phyloP scores from a whole-genome alignment of 1,140 invertebrate genomes.

The Micrasema longulum region DNA sequence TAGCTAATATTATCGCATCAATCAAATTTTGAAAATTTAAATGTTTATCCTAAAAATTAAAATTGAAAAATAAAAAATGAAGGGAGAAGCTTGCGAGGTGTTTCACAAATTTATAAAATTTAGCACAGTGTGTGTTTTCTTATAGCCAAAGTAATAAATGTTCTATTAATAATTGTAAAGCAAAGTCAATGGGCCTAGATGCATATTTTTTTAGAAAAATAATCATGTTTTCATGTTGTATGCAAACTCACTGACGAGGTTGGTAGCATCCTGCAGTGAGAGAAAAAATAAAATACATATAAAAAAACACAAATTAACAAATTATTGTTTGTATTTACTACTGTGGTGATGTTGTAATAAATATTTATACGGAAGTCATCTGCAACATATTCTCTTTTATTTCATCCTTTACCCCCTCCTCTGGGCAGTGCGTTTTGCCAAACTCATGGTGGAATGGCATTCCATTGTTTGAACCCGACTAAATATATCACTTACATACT shows the following conservation, averaged over 20 bases:
- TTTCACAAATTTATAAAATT: conserved; percentile 37
- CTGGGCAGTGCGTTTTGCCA: background rate
- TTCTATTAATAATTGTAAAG: conserved; percentile 33
- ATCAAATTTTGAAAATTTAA: conserved; percentile 26
- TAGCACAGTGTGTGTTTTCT: conserved; percentile 41
- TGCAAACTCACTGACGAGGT: conserved; percentile 7
- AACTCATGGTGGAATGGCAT: background rate
- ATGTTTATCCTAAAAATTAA: conserved; percentile 13
- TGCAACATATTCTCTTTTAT: conserved; percentile 34
- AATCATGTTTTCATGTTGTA: conserved; percentile 36
- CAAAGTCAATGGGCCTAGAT: conserved; percentile 39
- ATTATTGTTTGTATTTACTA: conserved; percentile 50
- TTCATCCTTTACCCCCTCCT: background rate
- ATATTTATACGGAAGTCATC: conserved; percentile 53
- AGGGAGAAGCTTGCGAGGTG: conserved; percentile 20
- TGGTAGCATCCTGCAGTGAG: background rate
- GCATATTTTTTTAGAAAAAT: conserved; percentile 45
- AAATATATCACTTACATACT: too few relatives aligned
- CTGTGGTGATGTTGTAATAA: conserved; percentile 53
- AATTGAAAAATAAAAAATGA: background rate
- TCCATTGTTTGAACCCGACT: background rate
- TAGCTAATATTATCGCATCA: conserved; percentile 25
- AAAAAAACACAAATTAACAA: conserved; percentile 42
- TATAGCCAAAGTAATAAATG: conserved; percentile 40
- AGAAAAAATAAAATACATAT: conserved; percentile 20